These are phyloP conservation scores for Lasioglossum villosulum DNA, from an alignment of 2,888 invertebrate species.

Conservation along the genomic window DNA sequence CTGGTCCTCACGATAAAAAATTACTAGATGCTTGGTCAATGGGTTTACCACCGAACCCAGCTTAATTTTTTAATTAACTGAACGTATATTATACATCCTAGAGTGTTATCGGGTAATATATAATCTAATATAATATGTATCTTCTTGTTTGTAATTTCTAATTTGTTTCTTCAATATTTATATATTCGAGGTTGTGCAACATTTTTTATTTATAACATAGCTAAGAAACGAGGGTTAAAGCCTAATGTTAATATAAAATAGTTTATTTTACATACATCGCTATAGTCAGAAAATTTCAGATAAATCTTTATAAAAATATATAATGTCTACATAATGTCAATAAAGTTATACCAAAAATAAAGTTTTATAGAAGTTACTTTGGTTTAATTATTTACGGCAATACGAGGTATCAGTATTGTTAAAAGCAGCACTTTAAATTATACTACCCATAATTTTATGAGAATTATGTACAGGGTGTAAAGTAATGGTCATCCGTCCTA, in stretches of 20 bases:
- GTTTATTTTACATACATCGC: conserved; percentile 42
- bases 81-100: conserved; percentile 43
- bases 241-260: conserved; percentile 41
- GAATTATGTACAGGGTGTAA: background rate
- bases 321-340: background rate
- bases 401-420: background rate
- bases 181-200: conserved; percentile 66
- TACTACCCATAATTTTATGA: background rate
- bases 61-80: conserved; percentile 66
- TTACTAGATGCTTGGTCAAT: conserved; percentile 82
- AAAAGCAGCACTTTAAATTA: background rate
- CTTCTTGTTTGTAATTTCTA: conserved; percentile 45
- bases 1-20: conserved; percentile 81
- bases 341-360: conserved; percentile 33
- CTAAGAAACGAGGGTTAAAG: conserved; percentile 29
- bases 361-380: conserved; percentile 22
- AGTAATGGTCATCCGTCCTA: too few relatives aligned
- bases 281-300: conserved; percentile 26
- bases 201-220: conserved; percentile 62
- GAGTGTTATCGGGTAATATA: conserved; percentile 52
- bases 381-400: conserved; percentile 6
- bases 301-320: conserved; percentile 34
- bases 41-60: conserved; percentile 82
- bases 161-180: conserved; percentile 47
- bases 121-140: conserved; percentile 58